A percentile compares a stretch with the other conserved stretches of the same genome.
phyloP scores from a whole-genome alignment of 2,113 vertebrate genomes.

The Saimiri boliviensis region DNA sequence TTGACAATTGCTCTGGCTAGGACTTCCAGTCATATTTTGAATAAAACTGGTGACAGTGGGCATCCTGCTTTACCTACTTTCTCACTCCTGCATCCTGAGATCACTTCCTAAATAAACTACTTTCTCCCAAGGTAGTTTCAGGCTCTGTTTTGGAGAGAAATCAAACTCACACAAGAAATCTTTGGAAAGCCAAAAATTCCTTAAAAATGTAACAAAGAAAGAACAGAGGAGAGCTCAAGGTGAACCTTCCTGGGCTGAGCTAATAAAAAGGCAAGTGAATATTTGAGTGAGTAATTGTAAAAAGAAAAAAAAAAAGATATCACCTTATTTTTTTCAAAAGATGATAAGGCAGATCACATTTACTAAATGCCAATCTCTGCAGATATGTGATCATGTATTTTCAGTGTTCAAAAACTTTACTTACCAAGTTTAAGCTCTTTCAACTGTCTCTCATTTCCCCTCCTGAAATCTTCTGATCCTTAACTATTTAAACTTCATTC shows the following conservation, averaged over 20 bases:
- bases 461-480: background rate
- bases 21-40: too few relatives aligned
- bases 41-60: too few relatives aligned
- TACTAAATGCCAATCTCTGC: background rate
- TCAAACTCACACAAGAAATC: background rate
- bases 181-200: background rate
- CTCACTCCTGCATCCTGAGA: background rate
- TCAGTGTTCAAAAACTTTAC: background rate
- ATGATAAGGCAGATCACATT: background rate
- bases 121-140: background rate
- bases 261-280: background rate
- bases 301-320: background rate
- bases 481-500: background rate
- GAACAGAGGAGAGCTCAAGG: background rate
- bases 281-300: background rate
- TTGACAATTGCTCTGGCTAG: too few relatives aligned
- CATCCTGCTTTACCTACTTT: background rate
- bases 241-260: background rate
- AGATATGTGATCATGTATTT: background rate
- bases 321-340: background rate
- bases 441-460: background rate
- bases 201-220: background rate
- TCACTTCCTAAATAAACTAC: background rate
- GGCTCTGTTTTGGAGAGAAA: background rate
- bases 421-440: background rate